A percentile compares a stretch with the other conserved stretches of the same genome.
phyloP scores from a whole-genome alignment of 37 sponge, comb jelly and placozoan genomes.

The Diacarnus erythraeanus region DNA sequence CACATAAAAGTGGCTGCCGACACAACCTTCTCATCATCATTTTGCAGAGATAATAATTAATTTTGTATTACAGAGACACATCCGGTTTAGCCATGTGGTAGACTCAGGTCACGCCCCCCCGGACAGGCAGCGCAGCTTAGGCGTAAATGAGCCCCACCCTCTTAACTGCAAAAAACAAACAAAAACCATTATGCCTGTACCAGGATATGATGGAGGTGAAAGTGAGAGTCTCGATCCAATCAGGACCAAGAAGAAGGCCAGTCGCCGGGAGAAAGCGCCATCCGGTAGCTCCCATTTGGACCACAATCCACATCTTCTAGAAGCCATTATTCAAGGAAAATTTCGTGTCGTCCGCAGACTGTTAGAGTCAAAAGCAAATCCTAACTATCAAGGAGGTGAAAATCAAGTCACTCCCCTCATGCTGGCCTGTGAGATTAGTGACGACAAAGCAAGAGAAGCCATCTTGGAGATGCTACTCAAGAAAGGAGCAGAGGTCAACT shows the following conservation, averaged over 20 bases:
- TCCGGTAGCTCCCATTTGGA: constrained; percentile 9
- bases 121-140: too few relatives aligned
- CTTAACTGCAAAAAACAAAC: not conserved
- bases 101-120: too few relatives aligned
- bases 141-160: not conserved
- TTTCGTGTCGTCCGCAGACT: constrained; percentile 38
- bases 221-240: not conserved
- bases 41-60: not conserved
- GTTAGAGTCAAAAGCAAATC: constrained; percentile 18
- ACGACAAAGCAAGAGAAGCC: constrained; percentile 3
- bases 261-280: not conserved
- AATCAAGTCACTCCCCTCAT: constrained; percentile 36
- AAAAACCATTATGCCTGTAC: not conserved
- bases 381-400: constrained; percentile 1
- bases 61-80: too few relatives aligned
- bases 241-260: not conserved
- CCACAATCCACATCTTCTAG: constrained; percentile 41
- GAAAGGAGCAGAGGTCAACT: constrained; percentile 58
- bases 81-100: too few relatives aligned
- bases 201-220: not conserved
- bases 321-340: constrained; percentile 30
- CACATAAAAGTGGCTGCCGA: not conserved
- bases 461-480: constrained; percentile 41
- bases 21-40: not conserved
- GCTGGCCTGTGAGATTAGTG: constrained; percentile 26